Evolutionary conservation across 2,113 vertebrate species (phyloP).

Genomic region (Indicator indicator): DNA sequence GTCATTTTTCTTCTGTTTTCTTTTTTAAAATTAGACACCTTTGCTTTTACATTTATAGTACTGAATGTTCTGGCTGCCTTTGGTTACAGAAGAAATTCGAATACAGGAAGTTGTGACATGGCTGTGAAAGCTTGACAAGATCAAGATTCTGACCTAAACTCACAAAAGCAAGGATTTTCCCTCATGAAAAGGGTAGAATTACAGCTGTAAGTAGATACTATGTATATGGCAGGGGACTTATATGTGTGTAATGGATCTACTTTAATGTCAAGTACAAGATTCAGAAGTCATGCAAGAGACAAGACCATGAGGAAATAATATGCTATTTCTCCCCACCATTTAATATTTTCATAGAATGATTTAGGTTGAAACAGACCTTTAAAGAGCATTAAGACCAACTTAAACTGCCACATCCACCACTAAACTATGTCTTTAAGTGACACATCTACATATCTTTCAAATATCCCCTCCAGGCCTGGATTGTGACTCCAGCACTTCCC

Average conservation of each 20-base stretch:
- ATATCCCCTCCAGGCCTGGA: background rate
- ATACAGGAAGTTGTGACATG: background rate
- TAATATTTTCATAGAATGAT: background rate
- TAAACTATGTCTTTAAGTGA: background rate
- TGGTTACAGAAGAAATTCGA: background rate
- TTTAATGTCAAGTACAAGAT: background rate
- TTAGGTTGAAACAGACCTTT: background rate
- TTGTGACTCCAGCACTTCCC: background rate
- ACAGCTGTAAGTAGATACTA: background rate
- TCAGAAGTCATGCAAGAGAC: background rate
- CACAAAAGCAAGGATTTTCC: background rate
- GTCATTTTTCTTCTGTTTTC: background rate
- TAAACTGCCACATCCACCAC: background rate
- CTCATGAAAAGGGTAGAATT: background rate
- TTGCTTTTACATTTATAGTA: background rate
- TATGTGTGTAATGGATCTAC: background rate
- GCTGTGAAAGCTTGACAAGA: background rate
- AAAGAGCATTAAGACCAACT: fast-evolving
- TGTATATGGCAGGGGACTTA: background rate
- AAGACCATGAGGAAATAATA: background rate
- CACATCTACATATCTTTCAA: background rate
- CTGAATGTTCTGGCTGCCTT: background rate
- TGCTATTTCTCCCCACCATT: background rate
- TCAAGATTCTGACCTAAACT: background rate
- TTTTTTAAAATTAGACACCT: background rate